These are phyloP conservation scores for Perca schrenkii DNA, from an alignment of 2,113 vertebrate genomes.

Conservation along the genomic window DNA sequence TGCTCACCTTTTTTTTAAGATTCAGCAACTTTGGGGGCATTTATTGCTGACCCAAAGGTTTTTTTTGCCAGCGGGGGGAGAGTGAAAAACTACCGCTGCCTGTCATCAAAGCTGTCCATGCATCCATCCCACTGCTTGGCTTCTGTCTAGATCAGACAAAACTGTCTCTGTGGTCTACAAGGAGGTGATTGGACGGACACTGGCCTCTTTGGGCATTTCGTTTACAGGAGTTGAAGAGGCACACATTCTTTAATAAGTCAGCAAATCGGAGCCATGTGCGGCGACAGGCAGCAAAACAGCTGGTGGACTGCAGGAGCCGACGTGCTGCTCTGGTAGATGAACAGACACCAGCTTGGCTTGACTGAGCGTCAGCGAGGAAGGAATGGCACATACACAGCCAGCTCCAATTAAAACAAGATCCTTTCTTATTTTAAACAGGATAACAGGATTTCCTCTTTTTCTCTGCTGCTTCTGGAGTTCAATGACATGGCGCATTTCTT, in stretches of 20 bases:
- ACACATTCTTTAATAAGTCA: conserved; percentile 69
- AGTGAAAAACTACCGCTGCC: conserved; percentile 59
- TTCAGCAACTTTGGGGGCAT: conserved; percentile 55
- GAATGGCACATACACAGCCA: conserved; percentile 46
- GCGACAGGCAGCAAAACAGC: conserved; percentile 51
- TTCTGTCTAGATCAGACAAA: conserved; percentile 56
- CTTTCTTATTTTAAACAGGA: conserved; percentile 68
- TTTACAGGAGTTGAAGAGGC: conserved; percentile 70
- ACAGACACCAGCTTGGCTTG: conserved; percentile 42
- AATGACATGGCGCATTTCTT: conserved; percentile 43
- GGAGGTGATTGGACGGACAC: conserved; percentile 67
- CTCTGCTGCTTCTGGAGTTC: conserved; percentile 42
- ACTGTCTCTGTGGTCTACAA: conserved; percentile 70
- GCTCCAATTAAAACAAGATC: conserved; percentile 72
- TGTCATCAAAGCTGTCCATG: conserved; percentile 61
- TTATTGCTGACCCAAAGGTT: conserved; percentile 57
- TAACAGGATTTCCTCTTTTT: conserved; percentile 72
- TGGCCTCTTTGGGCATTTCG: conserved; percentile 71
- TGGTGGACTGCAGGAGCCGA: conserved; percentile 6
- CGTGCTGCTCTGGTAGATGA: conserved; percentile 40
- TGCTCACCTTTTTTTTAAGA: conserved; percentile 38
- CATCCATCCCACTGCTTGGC: conserved; percentile 45
- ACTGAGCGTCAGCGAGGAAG: conserved; percentile 26
- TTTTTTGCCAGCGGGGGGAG: neutral
- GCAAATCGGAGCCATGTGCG: conserved; percentile 69